These are phyloP conservation scores for Sphaerodactylus townsendi DNA, from an alignment of 2,113 vertebrate genomes.

Conservation along the genomic window DNA sequence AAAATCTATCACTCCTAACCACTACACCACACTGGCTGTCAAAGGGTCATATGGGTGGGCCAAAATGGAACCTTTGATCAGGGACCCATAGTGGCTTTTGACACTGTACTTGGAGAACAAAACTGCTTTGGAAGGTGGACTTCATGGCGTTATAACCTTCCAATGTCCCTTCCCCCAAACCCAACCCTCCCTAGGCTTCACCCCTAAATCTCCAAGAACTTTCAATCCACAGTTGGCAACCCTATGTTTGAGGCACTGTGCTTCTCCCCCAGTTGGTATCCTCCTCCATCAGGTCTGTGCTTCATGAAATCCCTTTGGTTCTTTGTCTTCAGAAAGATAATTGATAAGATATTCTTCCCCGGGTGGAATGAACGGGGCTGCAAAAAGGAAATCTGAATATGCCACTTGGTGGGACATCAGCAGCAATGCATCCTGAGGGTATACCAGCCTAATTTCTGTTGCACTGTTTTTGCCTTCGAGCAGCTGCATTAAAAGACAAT, in stretches of 20 bases:
- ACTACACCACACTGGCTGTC: too few species aligned
- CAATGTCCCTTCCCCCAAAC: too few species aligned
- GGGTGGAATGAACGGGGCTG: background rate
- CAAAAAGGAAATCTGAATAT: background rate
- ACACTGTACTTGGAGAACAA: too few species aligned
- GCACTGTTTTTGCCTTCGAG: constrained; percentile 3
- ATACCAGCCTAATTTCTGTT: background rate
- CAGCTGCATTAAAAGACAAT: constrained; percentile 16
- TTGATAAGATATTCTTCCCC: background rate
- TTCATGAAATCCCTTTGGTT: background rate
- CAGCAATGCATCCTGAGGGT: background rate
- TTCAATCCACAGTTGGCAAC: too few species aligned
- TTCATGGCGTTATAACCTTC: too few species aligned
- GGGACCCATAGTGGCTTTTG: too few species aligned
- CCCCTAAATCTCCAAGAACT: too few species aligned
- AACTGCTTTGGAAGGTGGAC: too few species aligned
- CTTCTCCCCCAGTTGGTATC: background rate
- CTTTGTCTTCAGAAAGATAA: background rate
- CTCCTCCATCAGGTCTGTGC: background rate
- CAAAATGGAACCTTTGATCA: too few species aligned
- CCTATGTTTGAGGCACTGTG: background rate
- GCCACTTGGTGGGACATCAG: background rate
- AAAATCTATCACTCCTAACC: too few species aligned
- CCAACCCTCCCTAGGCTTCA: too few species aligned
- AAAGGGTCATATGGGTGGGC: too few species aligned